Evolutionary conservation across 1,140 invertebrate species (phyloP), one percentile per base, ranked within the genome.

Genomic region (Pachyrhynchus sulphureomaculatus): DNA sequence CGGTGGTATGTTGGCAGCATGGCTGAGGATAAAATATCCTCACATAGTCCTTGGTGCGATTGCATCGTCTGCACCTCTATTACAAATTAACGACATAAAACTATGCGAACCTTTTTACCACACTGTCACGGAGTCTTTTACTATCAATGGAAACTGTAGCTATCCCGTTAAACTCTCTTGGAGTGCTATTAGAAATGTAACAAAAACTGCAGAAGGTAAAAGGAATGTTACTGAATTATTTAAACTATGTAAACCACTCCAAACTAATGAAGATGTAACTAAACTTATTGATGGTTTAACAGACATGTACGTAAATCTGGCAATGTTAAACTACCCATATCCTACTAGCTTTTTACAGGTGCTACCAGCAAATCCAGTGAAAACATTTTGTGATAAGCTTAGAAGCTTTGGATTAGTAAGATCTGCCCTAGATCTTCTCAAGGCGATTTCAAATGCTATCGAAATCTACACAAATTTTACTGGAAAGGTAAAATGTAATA

Each of bases 1-100:
- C 68, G 92, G 92, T 1, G 96, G 96, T 45, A 99, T 99, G 96
- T 77, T 99, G 29, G 84, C 96, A 20, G 92, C 95, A 2, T 99
- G 96, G 91, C 85, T 98, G 55, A 83, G 96, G 21, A 92, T 97
- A 73, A 98, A 98, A 77, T 99, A 98, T 82, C 96, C 96, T 12
- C 89, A 95, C 70, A 75, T 93, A 29, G 86, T 97, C 10, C 77
- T 71, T 17, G 95, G 96, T 9, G 89, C 96, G 1, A 86, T 99
- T 52, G 95, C 97, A 24, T 87, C 95, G 2, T 98, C 95, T 15
- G 97, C 96, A 0, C 97, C 97, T 0, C 87, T 99, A 56, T 86
- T 91, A 66, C 93, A 96, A 80, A 98, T 96, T 73, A 77, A 81
- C 1, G 89, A 86, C 26, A 74, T 95, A 65, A 89, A 87, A 2